phyloP scores from a whole-genome alignment of 2,888 invertebrate genomes.

The Apodemia hepburni region DNA sequence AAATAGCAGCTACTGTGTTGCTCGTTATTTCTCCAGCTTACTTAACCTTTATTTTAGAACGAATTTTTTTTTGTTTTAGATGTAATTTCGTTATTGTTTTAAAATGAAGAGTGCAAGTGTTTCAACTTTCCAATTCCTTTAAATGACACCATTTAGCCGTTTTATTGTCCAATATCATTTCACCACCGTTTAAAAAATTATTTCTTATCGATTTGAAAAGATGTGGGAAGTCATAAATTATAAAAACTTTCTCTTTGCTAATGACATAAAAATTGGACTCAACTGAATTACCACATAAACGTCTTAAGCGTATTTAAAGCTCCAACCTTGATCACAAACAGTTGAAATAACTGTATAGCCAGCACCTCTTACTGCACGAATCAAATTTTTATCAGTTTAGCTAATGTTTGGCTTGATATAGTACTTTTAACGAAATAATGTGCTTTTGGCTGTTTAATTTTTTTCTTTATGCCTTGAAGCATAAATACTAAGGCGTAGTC shows the following conservation, averaged over 20 bases:
- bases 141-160: conserved; percentile 8
- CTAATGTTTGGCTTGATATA: too few species aligned
- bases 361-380: too few species aligned
- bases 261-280: background rate
- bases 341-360: too few species aligned
- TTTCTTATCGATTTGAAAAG: background rate
- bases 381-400: too few species aligned
- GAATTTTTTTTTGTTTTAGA: background rate
- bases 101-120: background rate
- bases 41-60: background rate
- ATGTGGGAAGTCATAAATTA: background rate
- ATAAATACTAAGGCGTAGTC: too few species aligned
- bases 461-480: too few species aligned
- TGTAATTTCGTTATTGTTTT: background rate
- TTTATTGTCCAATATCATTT: background rate
- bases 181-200: background rate
- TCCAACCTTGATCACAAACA: too few species aligned
- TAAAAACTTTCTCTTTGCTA: background rate
- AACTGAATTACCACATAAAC: background rate
- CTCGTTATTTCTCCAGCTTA: background rate
- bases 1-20: background rate
- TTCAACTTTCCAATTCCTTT: background rate
- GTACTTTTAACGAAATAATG: too few species aligned
- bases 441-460: too few species aligned
- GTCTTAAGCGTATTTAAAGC: background rate